phyloP scores from a whole-genome alignment of 1,140 invertebrate genomes.

The Pseudomyrmex concolor region DNA sequence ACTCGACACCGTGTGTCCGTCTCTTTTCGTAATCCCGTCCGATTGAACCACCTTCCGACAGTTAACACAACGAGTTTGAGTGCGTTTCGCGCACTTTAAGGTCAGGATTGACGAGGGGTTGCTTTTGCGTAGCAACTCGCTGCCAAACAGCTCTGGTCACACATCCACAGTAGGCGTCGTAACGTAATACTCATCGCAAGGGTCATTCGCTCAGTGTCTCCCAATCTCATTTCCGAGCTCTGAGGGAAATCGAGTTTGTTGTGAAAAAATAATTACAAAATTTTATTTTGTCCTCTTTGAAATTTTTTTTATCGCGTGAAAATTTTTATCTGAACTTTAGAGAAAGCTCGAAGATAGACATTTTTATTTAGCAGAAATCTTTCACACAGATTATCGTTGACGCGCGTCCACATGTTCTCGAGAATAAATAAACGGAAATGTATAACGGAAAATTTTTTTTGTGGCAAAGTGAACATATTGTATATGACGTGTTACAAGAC shows the following conservation, averaged over 20 bases:
- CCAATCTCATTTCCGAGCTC: constrained; percentile 13
- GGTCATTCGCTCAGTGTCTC: constrained; percentile 47
- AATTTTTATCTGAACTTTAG: too few species aligned
- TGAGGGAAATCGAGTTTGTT: neutral
- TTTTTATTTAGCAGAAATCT: too few species aligned
- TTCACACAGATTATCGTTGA: too few species aligned
- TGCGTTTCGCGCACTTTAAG: constrained; percentile 56
- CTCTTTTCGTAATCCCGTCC: constrained; percentile 64
- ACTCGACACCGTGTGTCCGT: constrained; percentile 31
- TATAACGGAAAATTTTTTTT: too few species aligned
- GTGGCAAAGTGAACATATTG: too few species aligned
- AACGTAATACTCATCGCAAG: constrained; percentile 57
- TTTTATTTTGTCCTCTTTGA: too few species aligned
- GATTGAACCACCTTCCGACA: constrained; percentile 57
- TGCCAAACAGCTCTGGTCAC: constrained; percentile 47
- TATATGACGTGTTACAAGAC: too few species aligned
- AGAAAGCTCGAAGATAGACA: too few species aligned
- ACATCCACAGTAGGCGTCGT: constrained; percentile 51
- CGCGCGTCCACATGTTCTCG: too few species aligned
- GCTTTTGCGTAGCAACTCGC: neutral
- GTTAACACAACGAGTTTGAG: constrained; percentile 47
- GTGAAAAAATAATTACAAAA: too few species aligned
- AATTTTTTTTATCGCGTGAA: too few species aligned
- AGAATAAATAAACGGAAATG: too few species aligned
- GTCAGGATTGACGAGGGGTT: constrained; percentile 52